phyloP scores from a whole-genome alignment of 2,113 vertebrate genomes.

The Craseonycteris thonglongyai region DNA sequence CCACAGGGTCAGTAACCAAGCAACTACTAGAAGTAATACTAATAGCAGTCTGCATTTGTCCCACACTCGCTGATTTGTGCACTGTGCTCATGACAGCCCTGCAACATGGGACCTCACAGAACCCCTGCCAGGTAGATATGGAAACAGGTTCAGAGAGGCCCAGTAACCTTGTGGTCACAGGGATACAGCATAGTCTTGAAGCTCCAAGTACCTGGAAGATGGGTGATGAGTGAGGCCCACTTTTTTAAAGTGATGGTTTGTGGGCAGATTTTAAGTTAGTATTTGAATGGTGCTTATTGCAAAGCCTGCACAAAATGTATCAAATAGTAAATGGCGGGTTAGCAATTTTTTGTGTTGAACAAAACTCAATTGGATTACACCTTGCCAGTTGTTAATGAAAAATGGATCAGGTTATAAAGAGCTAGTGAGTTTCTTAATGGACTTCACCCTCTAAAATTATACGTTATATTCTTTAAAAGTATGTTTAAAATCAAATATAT shows the following conservation, averaged over 20 bases:
- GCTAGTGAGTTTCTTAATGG: neutral
- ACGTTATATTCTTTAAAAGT: neutral
- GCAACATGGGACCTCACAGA: neutral
- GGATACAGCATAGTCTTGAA: neutral
- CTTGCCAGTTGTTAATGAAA: neutral
- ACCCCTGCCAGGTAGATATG: neutral
- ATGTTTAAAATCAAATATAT: neutral
- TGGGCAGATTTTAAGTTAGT: neutral
- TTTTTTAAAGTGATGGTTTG: neutral
- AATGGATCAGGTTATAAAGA: neutral
- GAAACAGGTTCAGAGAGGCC: neutral
- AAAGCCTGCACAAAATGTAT: neutral
- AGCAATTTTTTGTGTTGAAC: neutral
- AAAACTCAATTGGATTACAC: neutral
- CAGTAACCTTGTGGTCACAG: fast-evolving
- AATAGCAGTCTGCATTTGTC: fast-evolving
- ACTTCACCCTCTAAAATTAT: neutral
- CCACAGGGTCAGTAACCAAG: neutral
- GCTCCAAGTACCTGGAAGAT: neutral
- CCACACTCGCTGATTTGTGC: fast-evolving
- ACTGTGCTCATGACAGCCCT: neutral
- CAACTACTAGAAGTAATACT: neutral
- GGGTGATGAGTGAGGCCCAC: neutral
- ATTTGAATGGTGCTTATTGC: neutral
- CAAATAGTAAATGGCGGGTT: neutral